Conservation (phyloP, 2,113 vertebrate species). For the Dicrurus megarhynchus region DNA sequence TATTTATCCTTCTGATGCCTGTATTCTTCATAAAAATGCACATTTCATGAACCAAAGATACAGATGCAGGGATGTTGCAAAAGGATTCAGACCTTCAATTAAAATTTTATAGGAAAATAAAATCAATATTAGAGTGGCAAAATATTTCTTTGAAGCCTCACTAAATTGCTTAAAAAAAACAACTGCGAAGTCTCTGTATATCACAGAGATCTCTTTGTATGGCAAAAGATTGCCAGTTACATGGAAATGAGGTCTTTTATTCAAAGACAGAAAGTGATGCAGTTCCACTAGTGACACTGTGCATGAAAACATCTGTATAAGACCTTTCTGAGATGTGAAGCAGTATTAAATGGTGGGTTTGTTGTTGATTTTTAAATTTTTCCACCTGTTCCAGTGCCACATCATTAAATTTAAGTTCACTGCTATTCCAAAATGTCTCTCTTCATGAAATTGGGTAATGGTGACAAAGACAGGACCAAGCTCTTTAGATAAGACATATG, state of each 20-base stretch:
- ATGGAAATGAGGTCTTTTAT: conserved; percentile 7
- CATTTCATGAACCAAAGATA: not conserved
- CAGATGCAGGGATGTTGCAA: not conserved
- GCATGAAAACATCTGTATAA: not conserved
- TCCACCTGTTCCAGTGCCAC: not conserved
- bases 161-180: not conserved
- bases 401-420: not conserved
- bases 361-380: not conserved
- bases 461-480: not conserved
- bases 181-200: not conserved
- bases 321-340: not conserved
- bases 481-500: not conserved
- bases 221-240: conserved; percentile 13
- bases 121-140: not conserved
- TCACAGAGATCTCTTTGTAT: conserved; percentile 15
- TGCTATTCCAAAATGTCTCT: not conserved
- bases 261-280: not conserved
- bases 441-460: not conserved
- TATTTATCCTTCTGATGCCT: not conserved
- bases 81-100: not conserved
- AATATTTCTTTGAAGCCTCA: conserved; percentile 1
- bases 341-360: not conserved
- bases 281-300: not conserved
- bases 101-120: conserved; percentile 17
- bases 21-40: not conserved